phyloP scores from a whole-genome alignment of 1,140 invertebrate genomes.

The Cataglyphis hispanica region DNA sequence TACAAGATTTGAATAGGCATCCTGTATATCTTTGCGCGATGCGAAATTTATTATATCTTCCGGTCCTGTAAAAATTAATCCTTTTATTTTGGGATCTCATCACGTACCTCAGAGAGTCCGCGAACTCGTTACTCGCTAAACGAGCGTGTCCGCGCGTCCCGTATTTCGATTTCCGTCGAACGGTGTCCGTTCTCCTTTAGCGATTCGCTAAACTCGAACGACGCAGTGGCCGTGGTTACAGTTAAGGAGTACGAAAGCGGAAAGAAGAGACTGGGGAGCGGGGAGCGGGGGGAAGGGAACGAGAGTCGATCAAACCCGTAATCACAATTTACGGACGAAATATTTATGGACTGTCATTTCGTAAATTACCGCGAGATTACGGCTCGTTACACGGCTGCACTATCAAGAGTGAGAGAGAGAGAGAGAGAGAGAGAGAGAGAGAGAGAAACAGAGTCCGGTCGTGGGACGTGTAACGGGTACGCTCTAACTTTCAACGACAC shows the following conservation, averaged over 20 bases:
- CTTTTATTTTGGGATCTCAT: background rate
- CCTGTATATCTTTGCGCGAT: no score
- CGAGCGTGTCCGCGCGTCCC: background rate
- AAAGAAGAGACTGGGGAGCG: background rate
- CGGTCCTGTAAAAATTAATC: background rate
- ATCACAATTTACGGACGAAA: constrained; percentile 75
- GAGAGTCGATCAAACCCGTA: constrained; percentile 67
- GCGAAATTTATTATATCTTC: no score
- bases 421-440: background rate
- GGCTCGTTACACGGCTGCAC: constrained; percentile 68
- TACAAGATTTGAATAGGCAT: no score
- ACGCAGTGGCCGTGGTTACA: constrained; percentile 52
- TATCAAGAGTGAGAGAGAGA: constrained; percentile 25
- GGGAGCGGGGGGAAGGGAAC: background rate
- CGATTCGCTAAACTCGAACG: constrained; percentile 46
- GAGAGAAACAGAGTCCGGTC: background rate
- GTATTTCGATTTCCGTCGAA: constrained; percentile 58
- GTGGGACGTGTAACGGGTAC: constrained; percentile 32
- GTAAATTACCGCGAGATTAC: constrained; percentile 74
- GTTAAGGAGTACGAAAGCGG: constrained; percentile 41
- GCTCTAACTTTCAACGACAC: constrained; percentile 54
- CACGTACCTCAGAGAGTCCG: background rate
- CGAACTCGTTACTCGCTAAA: background rate
- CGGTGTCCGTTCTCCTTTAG: constrained; percentile 24
- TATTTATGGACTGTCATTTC: constrained; percentile 76